Evolutionary conservation across 2,888 invertebrate genomes (phyloP).

Genomic region (Neoscelio sp.): DNA sequence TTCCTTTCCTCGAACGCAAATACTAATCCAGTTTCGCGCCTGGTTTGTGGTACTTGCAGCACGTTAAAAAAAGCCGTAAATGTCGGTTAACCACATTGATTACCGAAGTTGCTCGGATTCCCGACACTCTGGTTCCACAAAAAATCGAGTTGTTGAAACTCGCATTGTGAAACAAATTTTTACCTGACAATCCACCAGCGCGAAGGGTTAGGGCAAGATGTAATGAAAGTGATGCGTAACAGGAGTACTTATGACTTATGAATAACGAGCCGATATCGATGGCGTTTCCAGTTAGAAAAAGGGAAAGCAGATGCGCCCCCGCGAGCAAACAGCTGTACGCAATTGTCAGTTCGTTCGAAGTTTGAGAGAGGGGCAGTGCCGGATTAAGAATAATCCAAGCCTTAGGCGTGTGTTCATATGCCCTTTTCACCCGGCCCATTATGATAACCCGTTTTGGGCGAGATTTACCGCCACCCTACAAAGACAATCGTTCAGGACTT

Average conservation of each 20-base stretch:
- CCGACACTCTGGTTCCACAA: too few relatives aligned
- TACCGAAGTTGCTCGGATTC: constrained; percentile 26
- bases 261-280: constrained; percentile 62
- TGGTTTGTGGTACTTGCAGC: constrained; percentile 40
- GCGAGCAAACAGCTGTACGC: constrained; percentile 69
- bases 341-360: constrained; percentile 59
- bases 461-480: constrained; percentile 22
- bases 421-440: constrained; percentile 26
- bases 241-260: constrained; percentile 34
- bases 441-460: constrained; percentile 35
- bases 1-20: constrained; percentile 25
- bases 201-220: not conserved
- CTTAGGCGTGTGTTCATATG: constrained; percentile 32
- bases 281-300: constrained; percentile 54
- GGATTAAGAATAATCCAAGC: constrained; percentile 51
- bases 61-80: constrained; percentile 51
- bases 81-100: constrained; percentile 63
- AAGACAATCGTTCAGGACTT: constrained; percentile 36
- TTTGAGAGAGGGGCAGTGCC: constrained; percentile 36
- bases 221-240: constrained; percentile 1
- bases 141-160: constrained; percentile 14
- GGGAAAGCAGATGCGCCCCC: constrained; percentile 69
- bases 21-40: constrained; percentile 41
- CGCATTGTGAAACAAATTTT: constrained; percentile 25
- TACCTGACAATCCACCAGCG: constrained; percentile 12